These are phyloP conservation scores for Xiphorhynchus erythropygius DNA, from an alignment of 2,797 vertebrate genomes.

Conservation along the genomic window DNA sequence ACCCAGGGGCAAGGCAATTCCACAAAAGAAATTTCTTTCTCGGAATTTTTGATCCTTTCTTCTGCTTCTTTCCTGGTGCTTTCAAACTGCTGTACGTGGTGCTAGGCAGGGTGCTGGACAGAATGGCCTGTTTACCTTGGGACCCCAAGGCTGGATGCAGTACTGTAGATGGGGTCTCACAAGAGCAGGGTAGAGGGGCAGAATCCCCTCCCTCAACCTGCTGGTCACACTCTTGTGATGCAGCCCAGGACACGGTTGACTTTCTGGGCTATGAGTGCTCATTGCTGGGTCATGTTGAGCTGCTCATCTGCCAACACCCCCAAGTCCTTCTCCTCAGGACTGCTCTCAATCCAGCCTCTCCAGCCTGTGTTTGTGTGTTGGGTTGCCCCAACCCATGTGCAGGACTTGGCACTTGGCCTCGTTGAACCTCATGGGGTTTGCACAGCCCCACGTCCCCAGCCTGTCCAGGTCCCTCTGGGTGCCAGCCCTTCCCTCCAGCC, in stretches of 20 bases:
- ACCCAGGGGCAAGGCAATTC: background rate
- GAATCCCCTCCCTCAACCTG: background rate
- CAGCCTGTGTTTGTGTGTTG: background rate
- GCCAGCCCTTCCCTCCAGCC: background rate
- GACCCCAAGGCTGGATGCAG: background rate
- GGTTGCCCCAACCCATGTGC: accelerated
- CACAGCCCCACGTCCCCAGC: background rate
- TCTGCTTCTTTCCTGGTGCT: background rate
- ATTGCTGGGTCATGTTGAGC: too few relatives aligned
- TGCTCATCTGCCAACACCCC: background rate
- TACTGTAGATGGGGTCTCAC: background rate
- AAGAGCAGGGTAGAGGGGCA: background rate
- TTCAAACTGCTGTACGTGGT: background rate
- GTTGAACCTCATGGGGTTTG: background rate
- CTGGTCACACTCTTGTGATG: background rate
- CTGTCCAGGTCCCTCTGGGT: background rate
- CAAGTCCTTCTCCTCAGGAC: background rate
- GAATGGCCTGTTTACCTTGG: background rate
- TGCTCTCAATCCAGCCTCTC: background rate
- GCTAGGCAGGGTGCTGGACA: background rate
- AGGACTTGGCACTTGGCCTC: background rate
- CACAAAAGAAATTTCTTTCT: background rate
- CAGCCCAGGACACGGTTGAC: background rate
- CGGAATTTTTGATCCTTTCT: background rate
- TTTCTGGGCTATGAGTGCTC: background rate